phyloP scores from a whole-genome alignment of 37 sponge, comb jelly and placozoan genomes.

The Tethya wilhelma region DNA sequence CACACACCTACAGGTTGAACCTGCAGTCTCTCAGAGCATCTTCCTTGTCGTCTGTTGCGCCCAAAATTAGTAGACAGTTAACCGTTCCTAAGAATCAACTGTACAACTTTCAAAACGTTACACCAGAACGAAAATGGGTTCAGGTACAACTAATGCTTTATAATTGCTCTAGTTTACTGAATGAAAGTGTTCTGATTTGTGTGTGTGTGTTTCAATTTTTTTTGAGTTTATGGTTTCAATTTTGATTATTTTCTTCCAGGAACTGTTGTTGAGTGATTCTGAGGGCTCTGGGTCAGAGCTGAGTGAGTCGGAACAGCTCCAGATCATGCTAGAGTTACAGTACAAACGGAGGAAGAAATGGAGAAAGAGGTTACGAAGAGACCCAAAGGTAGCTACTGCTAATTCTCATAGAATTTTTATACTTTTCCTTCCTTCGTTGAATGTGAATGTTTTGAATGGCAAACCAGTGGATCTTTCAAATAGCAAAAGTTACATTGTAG shows the following conservation, averaged over 20 bases:
- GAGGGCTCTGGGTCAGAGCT: conserved; percentile 51
- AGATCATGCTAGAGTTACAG: conserved; percentile 70
- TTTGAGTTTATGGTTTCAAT: neutral
- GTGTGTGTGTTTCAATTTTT: neutral
- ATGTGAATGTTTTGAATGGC: no score
- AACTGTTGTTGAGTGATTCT: conserved; percentile 47
- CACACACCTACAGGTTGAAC: no score
- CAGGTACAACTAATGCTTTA: conserved; percentile 30
- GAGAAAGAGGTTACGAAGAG: conserved; percentile 34
- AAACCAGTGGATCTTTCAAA: no score
- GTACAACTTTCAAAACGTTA: conserved; percentile 61
- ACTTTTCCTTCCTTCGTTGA: neutral
- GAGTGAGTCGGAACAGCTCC: conserved; percentile 52
- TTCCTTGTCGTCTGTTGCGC: no score
- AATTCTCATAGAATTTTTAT: neutral
- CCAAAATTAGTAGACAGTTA: no score
- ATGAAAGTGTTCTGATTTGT: neutral
- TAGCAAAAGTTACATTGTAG: no score
- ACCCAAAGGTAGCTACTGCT: conserved; percentile 31
- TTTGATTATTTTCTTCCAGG: conserved; percentile 17
- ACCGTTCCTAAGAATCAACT: no score
- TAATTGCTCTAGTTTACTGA: neutral
- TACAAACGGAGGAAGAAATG: conserved; percentile 49
- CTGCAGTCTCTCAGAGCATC: no score
- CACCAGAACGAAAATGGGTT: conserved; percentile 68